Base-by-base conservation (phyloP, 2,113 vertebrate genomes). In the Dissostichus mawsoni region DNA sequence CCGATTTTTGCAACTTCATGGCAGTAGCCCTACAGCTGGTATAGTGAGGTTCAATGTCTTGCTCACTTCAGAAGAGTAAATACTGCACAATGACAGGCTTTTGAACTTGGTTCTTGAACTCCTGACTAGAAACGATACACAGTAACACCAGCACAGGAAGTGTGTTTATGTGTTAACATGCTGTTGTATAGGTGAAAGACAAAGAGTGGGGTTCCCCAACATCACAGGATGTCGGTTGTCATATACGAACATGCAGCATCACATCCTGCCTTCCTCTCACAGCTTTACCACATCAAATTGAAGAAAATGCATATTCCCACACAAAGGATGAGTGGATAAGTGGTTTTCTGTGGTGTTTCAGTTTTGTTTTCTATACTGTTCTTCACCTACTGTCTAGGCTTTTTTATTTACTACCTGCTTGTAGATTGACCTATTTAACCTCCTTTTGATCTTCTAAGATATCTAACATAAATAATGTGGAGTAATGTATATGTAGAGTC, bases 191-290 rank as follows among this genome's bases (percentile, higher is more conserved):
- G 1, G 25, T 55, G 44, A 83, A 58, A 82, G 69, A 79, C 67
- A 68, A 29, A 79, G 55, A 55, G 18, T 72, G 91, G 91, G 92
- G 87, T 86, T 93, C 90, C 88, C 91, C 93, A 78, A 62, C 53
- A 74, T 83, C 78, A 79, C 81, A 87, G 78, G 89, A 87, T 86
- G 71, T 84, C 81, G 78, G 89, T 86, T 85, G 69, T 84, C 47
- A 58, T 20, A 67, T 36, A 57, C 44, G 65, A 81, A 74, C 71
- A 84, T 73, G 65, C 50, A 17, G 65, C 81, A 86, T 87, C 87
- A 91, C 66, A 88, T 92, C 93, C 94, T 93, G 90, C 76, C 86
- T 93, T 90, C 90, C 83, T 69, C 69, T 87, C 77, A 87, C 72
- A 78, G 65, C 74, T 79, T 76, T 41, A 88, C 82, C 87, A 80